phyloP scores from a whole-genome alignment of 2,797 vertebrate species.

The Toxotes lorentzi region DNA sequence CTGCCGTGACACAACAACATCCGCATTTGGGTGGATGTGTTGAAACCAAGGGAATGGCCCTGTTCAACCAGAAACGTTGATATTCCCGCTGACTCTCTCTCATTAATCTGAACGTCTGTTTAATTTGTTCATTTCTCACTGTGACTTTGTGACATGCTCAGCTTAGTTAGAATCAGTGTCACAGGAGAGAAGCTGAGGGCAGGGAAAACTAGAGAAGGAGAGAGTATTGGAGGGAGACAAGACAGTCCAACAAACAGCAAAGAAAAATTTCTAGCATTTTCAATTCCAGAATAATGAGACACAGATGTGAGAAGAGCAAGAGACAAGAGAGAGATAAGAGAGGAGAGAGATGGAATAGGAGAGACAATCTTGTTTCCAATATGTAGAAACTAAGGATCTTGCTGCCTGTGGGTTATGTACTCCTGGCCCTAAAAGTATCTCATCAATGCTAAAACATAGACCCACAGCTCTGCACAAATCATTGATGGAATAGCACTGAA shows the following conservation, averaged over 20 bases:
- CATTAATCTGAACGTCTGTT: conserved; percentile 75
- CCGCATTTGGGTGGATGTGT: conserved; percentile 48
- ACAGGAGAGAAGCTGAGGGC: conserved; percentile 47
- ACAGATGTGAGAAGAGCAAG: conserved; percentile 29
- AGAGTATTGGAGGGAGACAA: conserved; percentile 2
- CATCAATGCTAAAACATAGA: conserved; percentile 49
- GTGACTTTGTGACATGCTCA: conserved; percentile 71
- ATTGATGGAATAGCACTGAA: conserved; percentile 27
- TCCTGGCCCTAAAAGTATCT: conserved; percentile 45
- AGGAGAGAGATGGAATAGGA: conserved; percentile 36
- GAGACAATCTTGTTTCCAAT: conserved; percentile 53
- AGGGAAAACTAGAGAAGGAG: conserved; percentile 16
- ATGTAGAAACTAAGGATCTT: conserved; percentile 46
- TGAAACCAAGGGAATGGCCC: conserved; percentile 46
- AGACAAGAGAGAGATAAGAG: conserved; percentile 8
- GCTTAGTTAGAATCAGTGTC: conserved; percentile 77
- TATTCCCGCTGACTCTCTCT: conserved; percentile 45
- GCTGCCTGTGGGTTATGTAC: conserved; percentile 52
- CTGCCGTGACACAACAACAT: conserved; percentile 66
- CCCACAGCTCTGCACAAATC: conserved; percentile 38
- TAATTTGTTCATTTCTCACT: conserved; percentile 75
- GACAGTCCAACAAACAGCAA: conserved; percentile 49
- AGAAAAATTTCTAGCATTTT: conserved; percentile 45
- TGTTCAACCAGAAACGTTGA: conserved; percentile 52
- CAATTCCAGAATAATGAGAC: conserved; percentile 50